phyloP scores from a whole-genome alignment of 2,888 invertebrate genomes.

The Dichetophora obliterata region DNA sequence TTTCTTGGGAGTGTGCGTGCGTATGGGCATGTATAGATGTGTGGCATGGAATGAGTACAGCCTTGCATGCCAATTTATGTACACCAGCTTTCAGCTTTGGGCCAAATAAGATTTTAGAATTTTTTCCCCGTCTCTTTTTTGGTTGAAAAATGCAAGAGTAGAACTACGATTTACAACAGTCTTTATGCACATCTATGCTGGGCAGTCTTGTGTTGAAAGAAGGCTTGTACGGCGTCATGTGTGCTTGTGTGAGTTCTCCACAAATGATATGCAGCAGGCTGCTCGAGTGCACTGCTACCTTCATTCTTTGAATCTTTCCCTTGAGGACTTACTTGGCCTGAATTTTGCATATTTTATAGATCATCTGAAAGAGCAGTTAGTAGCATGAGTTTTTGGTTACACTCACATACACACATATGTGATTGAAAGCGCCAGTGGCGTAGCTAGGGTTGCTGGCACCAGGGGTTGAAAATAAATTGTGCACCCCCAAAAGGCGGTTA shows the following conservation, averaged over 20 bases:
- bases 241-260: too few relatives aligned
- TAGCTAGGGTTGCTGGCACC: too few relatives aligned
- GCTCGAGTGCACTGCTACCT: not conserved
- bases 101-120: conserved; percentile 60
- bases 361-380: conserved; percentile 13
- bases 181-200: too few relatives aligned
- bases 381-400: conserved; percentile 57
- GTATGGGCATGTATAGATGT: not conserved
- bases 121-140: not conserved
- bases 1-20: not conserved
- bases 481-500: too few relatives aligned
- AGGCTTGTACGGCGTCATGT: too few relatives aligned
- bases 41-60: not conserved
- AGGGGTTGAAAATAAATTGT: too few relatives aligned
- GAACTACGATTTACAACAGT: too few relatives aligned
- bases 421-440: too few relatives aligned
- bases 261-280: not conserved
- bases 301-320: conserved; percentile 35
- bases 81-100: conserved; percentile 52
- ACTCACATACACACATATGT: not conserved
- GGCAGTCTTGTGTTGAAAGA: too few relatives aligned
- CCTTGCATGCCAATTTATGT: not conserved
- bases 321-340: conserved; percentile 56
- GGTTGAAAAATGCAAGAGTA: conserved; percentile 12
- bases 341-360: conserved; percentile 52